Percentiles rank a stretch among this genome's conserved stretches.
Conservation (phyloP, 2,797 vertebrate species). For the Steatocranus sp. region DNA sequence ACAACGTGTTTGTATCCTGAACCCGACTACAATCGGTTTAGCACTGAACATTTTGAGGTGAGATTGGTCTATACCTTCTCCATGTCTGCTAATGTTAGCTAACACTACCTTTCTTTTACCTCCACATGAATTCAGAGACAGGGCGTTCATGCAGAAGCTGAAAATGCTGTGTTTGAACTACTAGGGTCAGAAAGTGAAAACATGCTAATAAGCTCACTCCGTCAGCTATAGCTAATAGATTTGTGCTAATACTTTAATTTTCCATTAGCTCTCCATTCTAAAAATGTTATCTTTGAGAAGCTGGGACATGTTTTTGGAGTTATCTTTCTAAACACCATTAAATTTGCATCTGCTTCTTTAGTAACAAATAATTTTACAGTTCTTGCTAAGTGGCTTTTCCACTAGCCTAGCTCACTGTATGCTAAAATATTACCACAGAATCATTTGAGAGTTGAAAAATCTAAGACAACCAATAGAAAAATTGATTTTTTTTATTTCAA, state of each 20-base stretch:
- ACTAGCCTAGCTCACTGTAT: not conserved
- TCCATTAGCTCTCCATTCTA: fast-evolving
- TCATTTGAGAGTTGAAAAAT: not conserved
- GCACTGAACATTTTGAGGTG: not conserved
- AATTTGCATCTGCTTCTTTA: not conserved
- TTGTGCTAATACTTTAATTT: not conserved
- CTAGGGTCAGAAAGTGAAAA: not conserved
- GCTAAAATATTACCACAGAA: not conserved
- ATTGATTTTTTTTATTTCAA: not conserved
- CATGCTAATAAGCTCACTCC: not conserved
- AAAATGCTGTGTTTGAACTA: not conserved
- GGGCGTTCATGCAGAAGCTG: not conserved
- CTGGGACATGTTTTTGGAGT: not conserved
- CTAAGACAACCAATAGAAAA: not conserved
- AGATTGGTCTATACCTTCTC: not conserved
- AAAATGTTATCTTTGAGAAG: not conserved
- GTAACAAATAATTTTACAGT: not conserved
- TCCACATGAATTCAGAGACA: conserved; percentile 5
- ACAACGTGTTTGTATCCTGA: not conserved
- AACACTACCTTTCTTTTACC: conserved; percentile 55
- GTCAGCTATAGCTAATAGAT: not conserved
- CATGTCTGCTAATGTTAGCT: conserved; percentile 37
- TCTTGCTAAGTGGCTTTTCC: not conserved
- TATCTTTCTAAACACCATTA: not conserved
- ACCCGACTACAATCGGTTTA: not conserved